Evolutionary conservation across 2,113 vertebrate genomes (phyloP).

Genomic region (Xenopus laevis): DNA sequence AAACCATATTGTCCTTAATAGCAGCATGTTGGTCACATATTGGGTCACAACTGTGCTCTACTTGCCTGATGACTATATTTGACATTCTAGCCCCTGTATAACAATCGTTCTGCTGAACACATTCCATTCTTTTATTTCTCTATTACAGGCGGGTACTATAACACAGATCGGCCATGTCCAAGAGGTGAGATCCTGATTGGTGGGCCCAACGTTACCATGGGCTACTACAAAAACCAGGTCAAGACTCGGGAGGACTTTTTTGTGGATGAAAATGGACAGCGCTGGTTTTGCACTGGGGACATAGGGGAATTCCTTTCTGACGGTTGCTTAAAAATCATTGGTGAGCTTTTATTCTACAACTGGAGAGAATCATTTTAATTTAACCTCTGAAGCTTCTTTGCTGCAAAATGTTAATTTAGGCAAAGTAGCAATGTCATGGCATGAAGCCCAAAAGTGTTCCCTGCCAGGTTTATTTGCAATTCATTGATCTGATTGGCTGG

Average conservation of each 20-base stretch:
- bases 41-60: too few species aligned
- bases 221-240: constrained; percentile 86
- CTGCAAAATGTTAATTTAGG: background rate
- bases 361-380: too few species aligned
- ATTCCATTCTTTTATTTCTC: background rate
- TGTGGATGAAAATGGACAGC: constrained; percentile 80
- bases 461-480: too few species aligned
- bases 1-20: too few species aligned
- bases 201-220: constrained; percentile 87
- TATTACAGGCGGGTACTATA: constrained; percentile 79
- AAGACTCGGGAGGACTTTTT: constrained; percentile 81
- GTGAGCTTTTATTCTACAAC: constrained; percentile 61
- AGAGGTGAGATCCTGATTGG: constrained; percentile 92
- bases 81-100: too few species aligned
- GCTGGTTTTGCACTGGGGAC: constrained; percentile 94
- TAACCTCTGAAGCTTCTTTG: background rate
- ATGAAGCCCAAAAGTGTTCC: too few species aligned
- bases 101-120: too few species aligned
- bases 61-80: too few species aligned
- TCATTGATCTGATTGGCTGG: too few species aligned
- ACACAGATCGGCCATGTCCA: constrained; percentile 83
- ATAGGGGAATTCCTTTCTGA: constrained; percentile 89
- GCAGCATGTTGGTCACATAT: too few species aligned
- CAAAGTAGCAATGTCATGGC: too few species aligned
- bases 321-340: constrained; percentile 92